Base-by-base conservation (phyloP, 64 coral and sea anemone genomes). In the Catalaphyllia jardinei region DNA sequence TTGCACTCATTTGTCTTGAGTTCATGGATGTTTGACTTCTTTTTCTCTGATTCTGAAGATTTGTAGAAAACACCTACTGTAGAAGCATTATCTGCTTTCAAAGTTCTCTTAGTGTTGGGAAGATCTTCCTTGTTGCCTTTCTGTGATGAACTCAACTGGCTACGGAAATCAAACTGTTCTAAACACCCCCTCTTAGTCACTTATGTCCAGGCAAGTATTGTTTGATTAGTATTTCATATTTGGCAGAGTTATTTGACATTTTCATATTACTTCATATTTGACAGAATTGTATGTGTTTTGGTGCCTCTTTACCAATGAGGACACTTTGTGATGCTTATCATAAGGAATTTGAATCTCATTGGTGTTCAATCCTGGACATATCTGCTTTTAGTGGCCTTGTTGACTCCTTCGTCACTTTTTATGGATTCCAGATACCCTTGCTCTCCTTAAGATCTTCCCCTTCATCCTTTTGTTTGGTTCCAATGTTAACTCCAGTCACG, bases 101-200 rank as follows among this genome's bases (percentile, higher is more conserved):
- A 1, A 31, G 31, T 22, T 7, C 30, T 46, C 4, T 33, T 25
- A 64, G 15, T 33, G 28, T 19, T 15, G 16, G 51, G 25, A 2
- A 12, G 57, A 63, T 82, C 79, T 82, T 82, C 79, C 38, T 82
- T 82, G 59, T 22, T 82, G 28, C 3, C 2, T 38, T 82, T 82
- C 10, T 82, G 64, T 19, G 35, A 22, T 35, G 79, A 82, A 63
- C 79, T 82, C 8, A 30, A 30, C 29, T 82, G 14, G 8, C 79
- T 82, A 7, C 1, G 57, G 18, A 82, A 63, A 24, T 57, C 79
- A 82, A 82, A 82, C 18, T 82, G 79, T 38, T 63, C 79, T 24
- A 82, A 20, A 62, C 55, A 82, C 57, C 79, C 79, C 38, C 60
- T 82, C 22, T 82, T 82, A n/a, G n/a, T n/a, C n/a, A n/a, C n/a